Percentiles rank a stretch among this genome's conserved stretches.
phyloP scores from a whole-genome alignment of 2,113 vertebrate species.

The Myotis lucifugus region DNA sequence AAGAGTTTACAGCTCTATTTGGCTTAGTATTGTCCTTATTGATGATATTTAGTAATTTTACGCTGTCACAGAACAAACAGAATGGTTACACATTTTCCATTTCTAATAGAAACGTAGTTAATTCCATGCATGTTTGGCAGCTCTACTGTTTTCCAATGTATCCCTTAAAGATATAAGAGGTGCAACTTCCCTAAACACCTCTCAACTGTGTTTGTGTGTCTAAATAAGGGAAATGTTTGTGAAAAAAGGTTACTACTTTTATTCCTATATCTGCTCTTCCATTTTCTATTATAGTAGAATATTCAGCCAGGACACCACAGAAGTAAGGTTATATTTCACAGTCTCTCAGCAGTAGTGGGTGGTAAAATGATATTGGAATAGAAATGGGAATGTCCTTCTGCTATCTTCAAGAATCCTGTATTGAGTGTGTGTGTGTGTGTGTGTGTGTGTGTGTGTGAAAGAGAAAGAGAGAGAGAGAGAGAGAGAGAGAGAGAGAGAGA shows the following conservation, averaged over 20 bases:
- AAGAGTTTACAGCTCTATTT: background rate
- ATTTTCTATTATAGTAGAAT: background rate
- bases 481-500: background rate
- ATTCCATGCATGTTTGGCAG: background rate
- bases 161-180: background rate
- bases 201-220: background rate
- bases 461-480: background rate
- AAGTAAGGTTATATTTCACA: slow-evolving; percentile 11
- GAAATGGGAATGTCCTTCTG: background rate
- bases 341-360: background rate
- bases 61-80: background rate
- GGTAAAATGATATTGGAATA: background rate
- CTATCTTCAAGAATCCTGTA: background rate
- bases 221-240: background rate
- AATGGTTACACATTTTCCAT: background rate
- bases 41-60: background rate
- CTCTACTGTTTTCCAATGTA: background rate
- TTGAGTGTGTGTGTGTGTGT: background rate
- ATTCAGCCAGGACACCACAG: background rate
- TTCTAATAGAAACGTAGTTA: background rate
- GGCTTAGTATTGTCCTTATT: background rate
- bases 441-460: background rate
- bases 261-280: background rate
- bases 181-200: background rate
- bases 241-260: background rate